Base-by-base conservation (phyloP, 1,140 invertebrate genomes). In the Aphis gossypii region DNA sequence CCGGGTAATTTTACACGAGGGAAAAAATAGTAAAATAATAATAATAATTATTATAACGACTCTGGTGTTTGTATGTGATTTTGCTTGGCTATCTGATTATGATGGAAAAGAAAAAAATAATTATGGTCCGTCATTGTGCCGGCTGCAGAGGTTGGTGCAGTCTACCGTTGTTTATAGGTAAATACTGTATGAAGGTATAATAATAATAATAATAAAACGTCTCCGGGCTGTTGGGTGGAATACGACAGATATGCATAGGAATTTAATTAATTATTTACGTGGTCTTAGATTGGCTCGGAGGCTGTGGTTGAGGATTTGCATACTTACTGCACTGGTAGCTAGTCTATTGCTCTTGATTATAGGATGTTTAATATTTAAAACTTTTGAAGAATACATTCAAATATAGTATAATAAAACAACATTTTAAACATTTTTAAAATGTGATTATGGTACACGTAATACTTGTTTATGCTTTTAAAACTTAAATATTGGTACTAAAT, bases 261-360 rank as follows among this genome's bases (percentile, higher is more conserved):
- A 93, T 93, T 93, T 93, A 93, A 93, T 93, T 86, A 92, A 92
- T 92, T 92, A 83, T 92, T 54, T 14, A 51, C 82, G 23, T 54
- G 51, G 41, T 38, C 46, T 41, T 38, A 48, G 48, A 86, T 90
- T 54, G 25, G 90, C 41, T 93, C 35, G 23, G 23, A 51, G 48
- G 44, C 46, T 83, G 54, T 48, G 7, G 41, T 30, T 9, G 30
- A 30, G 21, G 48, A 93, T 93, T 68, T 46, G 92, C 48, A 93
- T 93, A 54, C 54, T 9, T 44, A 38, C 35, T 48, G 46, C 14
- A 76, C 30, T 76, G 38, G 84, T n/a, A 84, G 38, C 41, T 41
- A n/a, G 5, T 86, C 21, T 21, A 89, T 89, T 41, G 51, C 21
- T 89, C 51, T 89, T 54, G 35, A 89, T 89, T 89, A 41, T 11